phyloP scores from a whole-genome alignment of 2,113 vertebrate species.

The Chloroceryle aenea region DNA sequence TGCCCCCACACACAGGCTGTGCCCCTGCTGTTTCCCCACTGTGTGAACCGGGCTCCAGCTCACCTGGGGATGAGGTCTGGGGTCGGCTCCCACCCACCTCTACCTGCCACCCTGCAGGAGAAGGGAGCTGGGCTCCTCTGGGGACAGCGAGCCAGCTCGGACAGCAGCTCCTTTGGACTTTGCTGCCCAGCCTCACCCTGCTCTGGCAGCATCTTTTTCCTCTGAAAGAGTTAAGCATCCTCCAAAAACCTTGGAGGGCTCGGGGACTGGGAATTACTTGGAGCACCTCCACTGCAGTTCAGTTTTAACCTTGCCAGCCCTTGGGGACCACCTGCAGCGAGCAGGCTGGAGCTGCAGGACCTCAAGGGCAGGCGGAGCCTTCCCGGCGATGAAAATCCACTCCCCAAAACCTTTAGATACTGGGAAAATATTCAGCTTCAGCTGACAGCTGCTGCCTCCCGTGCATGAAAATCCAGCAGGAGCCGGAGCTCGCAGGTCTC shows the following conservation, averaged over 20 bases:
- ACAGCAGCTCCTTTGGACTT: background rate
- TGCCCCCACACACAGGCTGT: rapidly evolving
- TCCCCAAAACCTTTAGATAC: background rate
- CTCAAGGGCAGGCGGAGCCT: background rate
- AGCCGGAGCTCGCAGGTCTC: background rate
- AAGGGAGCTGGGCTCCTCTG: background rate
- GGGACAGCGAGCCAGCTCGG: background rate
- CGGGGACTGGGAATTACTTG: background rate
- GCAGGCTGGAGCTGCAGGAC: background rate
- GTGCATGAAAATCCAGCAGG: rapidly evolving
- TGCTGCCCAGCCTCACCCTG: background rate
- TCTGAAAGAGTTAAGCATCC: background rate
- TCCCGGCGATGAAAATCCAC: background rate
- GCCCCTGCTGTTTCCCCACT: rapidly evolving
- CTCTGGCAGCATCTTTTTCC: background rate
- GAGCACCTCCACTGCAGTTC: background rate
- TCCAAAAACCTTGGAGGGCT: background rate
- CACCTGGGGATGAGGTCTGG: background rate
- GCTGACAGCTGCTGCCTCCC: background rate
- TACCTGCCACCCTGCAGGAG: background rate
- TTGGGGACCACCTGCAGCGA: background rate
- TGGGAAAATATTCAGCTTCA: background rate
- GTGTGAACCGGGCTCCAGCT: background rate
- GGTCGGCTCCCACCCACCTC: background rate
- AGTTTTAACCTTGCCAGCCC: background rate